Evolutionary conservation across 2,797 vertebrate genomes (phyloP).

Genomic region (Melopsittacus undulatus): DNA sequence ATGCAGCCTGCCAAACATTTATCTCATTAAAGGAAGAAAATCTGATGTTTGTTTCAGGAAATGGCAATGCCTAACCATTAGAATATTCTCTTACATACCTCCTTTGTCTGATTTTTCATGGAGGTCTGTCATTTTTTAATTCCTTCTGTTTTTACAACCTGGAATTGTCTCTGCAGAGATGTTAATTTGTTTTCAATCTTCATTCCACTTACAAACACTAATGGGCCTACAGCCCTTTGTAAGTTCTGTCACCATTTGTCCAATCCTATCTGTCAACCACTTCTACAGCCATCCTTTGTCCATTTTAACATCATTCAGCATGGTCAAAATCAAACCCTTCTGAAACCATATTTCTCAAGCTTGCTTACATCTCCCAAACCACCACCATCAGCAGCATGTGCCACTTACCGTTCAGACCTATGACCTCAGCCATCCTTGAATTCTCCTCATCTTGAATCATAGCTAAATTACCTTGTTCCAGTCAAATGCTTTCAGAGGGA

Average conservation of each 20-base stretch:
- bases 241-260: background rate
- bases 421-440: background rate
- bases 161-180: background rate
- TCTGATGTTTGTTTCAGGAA: background rate
- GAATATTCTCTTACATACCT: background rate
- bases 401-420: background rate
- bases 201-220: background rate
- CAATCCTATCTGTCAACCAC: rapidly evolving
- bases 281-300: background rate
- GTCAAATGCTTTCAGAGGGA: background rate
- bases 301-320: background rate
- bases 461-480: background rate
- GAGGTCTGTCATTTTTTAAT: background rate
- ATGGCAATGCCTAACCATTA: background rate
- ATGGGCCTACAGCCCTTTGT: background rate
- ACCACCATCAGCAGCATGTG: background rate
- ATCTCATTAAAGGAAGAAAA: background rate
- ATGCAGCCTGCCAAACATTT: background rate
- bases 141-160: background rate
- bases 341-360: background rate
- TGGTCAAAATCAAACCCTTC: background rate
- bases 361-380: background rate
- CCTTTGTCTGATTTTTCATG: background rate
- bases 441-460: background rate
- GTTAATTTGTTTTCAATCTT: background rate